Percentiles rank a stretch among this genome's conserved stretches.
Evolutionary conservation across 2,113 vertebrate genomes (phyloP).

Genomic region (Cricetomys ansorgei): DNA sequence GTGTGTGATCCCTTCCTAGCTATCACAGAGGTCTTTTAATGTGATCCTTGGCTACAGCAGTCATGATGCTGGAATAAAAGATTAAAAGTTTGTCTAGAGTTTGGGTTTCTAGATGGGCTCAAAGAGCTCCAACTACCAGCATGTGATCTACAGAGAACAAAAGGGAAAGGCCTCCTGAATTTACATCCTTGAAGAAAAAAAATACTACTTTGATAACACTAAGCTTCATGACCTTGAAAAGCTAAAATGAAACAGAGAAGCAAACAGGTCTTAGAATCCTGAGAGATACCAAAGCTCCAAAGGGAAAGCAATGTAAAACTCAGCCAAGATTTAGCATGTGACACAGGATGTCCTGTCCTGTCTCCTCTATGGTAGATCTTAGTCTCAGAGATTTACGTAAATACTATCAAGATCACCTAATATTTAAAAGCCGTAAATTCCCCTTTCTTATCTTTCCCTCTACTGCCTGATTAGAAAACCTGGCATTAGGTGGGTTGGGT

Average conservation of each 20-base stretch:
- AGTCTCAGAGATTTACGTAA: constrained; percentile 55
- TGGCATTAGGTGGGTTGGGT: constrained; percentile 73
- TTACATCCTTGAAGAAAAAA: constrained; percentile 1
- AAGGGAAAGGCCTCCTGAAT: constrained; percentile 14
- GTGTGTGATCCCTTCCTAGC: too few relatives aligned
- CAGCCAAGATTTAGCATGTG: constrained; percentile 45
- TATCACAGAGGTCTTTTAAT: too few relatives aligned
- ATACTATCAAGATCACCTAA: background rate
- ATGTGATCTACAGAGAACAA: background rate
- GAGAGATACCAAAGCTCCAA: background rate
- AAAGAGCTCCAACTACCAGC: background rate
- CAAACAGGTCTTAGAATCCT: background rate
- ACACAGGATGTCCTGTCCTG: background rate
- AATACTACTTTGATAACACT: background rate
- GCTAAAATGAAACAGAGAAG: background rate
- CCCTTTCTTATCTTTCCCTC: constrained; percentile 45
- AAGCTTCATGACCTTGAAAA: constrained; percentile 46
- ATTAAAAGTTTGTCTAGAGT: too few relatives aligned
- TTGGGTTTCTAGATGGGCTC: background rate
- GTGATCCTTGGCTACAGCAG: too few relatives aligned
- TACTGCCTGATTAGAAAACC: constrained; percentile 64
- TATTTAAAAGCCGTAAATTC: constrained; percentile 45
- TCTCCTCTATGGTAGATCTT: background rate
- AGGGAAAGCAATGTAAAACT: constrained; percentile 31
- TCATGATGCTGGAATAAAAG: too few relatives aligned